phyloP scores from a whole-genome alignment of 2,888 invertebrate species.

The Drosophila peninsularis region DNA sequence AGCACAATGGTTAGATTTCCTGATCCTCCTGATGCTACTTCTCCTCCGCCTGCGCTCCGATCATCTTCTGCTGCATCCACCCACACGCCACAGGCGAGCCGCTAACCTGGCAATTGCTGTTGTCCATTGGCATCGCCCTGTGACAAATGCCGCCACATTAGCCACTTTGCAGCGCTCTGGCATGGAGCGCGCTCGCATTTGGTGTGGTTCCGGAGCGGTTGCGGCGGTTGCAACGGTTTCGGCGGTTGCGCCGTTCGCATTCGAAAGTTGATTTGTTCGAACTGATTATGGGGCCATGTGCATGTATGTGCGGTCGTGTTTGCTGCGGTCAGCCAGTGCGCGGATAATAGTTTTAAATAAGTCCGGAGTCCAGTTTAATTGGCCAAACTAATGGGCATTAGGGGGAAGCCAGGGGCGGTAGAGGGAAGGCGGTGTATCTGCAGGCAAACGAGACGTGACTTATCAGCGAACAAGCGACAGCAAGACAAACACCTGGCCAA shows the following conservation, averaged over 20 bases:
- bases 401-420: constrained; percentile 3
- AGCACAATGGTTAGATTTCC: background rate
- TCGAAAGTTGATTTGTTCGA: constrained; percentile 76
- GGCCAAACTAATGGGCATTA: constrained; percentile 54
- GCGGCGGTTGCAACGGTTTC: constrained; percentile 39
- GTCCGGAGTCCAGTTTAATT: constrained; percentile 65
- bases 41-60: background rate
- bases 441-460: constrained; percentile 65
- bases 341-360: constrained; percentile 72
- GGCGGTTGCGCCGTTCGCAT: constrained; percentile 47
- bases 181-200: constrained; percentile 27
- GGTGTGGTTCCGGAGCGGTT: constrained; percentile 44
- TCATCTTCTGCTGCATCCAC: background rate
- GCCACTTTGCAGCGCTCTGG: constrained; percentile 21
- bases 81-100: background rate
- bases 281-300: constrained; percentile 67
- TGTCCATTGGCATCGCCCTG: constrained; percentile 11
- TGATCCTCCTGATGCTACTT: background rate
- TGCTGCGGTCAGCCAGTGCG: constrained; percentile 49
- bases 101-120: no score
- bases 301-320: constrained; percentile 45
- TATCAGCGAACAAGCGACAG: constrained; percentile 49
- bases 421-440: background rate
- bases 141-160: constrained; percentile 66
- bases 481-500: constrained; percentile 50